A percentile compares a stretch with the other conserved stretches of the same genome.
Conservation (phyloP, 2,797 vertebrate genomes). For the Muraenolepis orangiensis region DNA sequence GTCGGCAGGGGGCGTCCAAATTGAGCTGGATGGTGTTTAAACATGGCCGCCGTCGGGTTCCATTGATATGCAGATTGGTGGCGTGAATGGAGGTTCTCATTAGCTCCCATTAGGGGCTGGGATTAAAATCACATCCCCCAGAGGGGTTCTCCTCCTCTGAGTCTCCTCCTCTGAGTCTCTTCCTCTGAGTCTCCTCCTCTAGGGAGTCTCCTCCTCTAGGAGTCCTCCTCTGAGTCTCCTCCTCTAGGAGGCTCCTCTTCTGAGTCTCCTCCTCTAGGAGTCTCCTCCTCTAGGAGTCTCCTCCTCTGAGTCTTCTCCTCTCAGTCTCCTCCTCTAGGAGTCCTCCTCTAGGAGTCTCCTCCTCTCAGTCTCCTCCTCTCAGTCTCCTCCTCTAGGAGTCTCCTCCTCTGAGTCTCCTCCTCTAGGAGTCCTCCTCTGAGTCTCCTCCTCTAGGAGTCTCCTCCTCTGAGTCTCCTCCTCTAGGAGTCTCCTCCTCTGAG, state of each 20-base stretch:
- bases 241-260: constrained; percentile 33
- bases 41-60: constrained; percentile 26
- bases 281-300: too few species aligned
- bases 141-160: constrained; percentile 34
- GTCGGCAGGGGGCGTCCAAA: constrained; percentile 2
- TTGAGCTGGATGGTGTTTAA: constrained; percentile 33
- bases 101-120: constrained; percentile 50
- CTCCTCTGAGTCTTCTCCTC: constrained; percentile 40
- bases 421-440: constrained; percentile 41
- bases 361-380: constrained; percentile 44
- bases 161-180: constrained; percentile 48
- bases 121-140: constrained; percentile 60
- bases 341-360: too few species aligned
- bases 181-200: constrained; percentile 41
- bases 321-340: too few species aligned
- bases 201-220: constrained; percentile 35
- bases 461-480: constrained; percentile 40
- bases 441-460: constrained; percentile 50
- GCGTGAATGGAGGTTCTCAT: constrained; percentile 53
- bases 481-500: constrained; percentile 41
- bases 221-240: constrained; percentile 57
- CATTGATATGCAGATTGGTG: constrained; percentile 51
- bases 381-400: too few species aligned
- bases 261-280: constrained; percentile 55
- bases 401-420: constrained; percentile 35